Conservation (phyloP, 2,113 vertebrate species). For the Chrysemys picta region DNA sequence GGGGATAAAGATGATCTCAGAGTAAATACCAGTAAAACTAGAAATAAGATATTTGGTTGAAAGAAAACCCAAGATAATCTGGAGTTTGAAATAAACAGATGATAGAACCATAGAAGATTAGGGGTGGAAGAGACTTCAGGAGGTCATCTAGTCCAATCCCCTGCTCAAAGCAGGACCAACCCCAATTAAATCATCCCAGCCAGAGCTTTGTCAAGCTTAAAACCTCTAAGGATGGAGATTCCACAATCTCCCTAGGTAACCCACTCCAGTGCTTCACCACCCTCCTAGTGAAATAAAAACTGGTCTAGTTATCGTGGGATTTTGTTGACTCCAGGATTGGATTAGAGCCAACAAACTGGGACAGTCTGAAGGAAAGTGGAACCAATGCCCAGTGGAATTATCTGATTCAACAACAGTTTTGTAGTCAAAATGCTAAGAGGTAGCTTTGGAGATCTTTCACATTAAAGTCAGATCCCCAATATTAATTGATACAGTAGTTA, state of each 20-base stretch:
- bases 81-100: not conserved
- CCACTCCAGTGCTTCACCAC: no score
- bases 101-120: no score
- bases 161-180: no score
- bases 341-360: not conserved
- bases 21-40: slow-evolving; percentile 18
- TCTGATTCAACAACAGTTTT: not conserved
- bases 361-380: not conserved
- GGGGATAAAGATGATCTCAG: slow-evolving; percentile 18
- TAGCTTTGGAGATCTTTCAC: not conserved
- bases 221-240: no score
- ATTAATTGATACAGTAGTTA: not conserved
- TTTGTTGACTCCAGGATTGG: not conserved
- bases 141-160: no score
- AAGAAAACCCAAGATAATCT: not conserved
- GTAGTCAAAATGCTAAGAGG: not conserved
- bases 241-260: no score
- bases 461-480: not conserved
- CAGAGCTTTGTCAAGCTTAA: no score
- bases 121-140: no score
- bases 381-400: not conserved
- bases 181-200: no score
- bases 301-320: not conserved
- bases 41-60: not conserved
- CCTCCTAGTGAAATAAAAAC: no score